Evolutionary conservation across 2,888 invertebrate species (phyloP), one percentile per base, ranked within the genome.

Genomic region (Leptinotarsa rubiginosa): DNA sequence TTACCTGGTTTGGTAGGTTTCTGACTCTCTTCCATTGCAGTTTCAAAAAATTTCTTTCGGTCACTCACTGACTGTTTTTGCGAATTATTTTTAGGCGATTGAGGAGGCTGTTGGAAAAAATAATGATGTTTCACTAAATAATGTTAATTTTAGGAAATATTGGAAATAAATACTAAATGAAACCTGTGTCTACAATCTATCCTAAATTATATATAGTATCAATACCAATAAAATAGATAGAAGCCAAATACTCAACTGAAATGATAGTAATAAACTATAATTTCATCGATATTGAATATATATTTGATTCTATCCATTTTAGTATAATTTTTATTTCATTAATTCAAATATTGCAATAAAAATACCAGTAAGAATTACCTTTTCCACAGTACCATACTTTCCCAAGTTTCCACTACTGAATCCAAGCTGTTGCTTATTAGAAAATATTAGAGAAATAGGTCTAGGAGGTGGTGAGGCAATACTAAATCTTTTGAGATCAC

Each of bases 11-110:
- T 96, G 82, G 94, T 92, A 78, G 95, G 94, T 88, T 95, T 95
- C 82, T 95, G 93, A 87, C 95, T 95, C 87, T 96, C 96, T 89
- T 97, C 96, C 93, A 98, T 97, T 77, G 97, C 97, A 86, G 95
- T 94, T 89, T 98, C 98, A 88, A 98, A 98, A 89, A 97, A 96
- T 86, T 94, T 95, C 89, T 96, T 96, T 90, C 96, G 96, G 89
- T 97, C 96, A 88, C 95, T 96, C 85, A 98, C 97, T 77, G 94
- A 93, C 87, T 96, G 93, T 90, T 95, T 95, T 85, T 92, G 92
- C 85, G 92, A 91, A 88, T 91, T 92, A 84, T 91, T 92, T 86
- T 93, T 92, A 84, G 93, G 92, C 84, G 94, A 93, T 83, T 92
- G 92, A 83, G 93, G 88, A 31, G 88, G 88, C 88, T 88, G 79